Conservation (phyloP, 2,113 vertebrate genomes). For the Passerina amoena region DNA sequence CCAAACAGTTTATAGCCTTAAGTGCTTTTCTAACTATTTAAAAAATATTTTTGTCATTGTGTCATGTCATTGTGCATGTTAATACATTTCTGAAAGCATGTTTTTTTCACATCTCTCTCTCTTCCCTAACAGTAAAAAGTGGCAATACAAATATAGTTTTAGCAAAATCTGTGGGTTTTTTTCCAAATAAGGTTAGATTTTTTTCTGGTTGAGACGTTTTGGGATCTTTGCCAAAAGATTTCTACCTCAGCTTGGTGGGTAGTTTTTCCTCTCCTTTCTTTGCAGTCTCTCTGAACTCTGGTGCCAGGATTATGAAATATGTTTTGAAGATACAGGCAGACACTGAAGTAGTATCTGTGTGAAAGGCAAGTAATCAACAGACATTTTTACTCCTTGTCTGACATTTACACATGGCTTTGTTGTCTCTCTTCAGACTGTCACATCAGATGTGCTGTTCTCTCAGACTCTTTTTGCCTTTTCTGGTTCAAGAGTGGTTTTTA, state of each 20-base stretch:
- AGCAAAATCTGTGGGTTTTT: neutral
- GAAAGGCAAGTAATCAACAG: constrained; percentile 4
- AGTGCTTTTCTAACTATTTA: neutral
- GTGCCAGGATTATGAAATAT: neutral
- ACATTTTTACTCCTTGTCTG: neutral
- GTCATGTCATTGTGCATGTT: neutral
- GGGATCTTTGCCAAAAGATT: constrained; percentile 20
- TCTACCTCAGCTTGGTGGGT: neutral
- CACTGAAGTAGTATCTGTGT: neutral
- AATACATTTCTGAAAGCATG: neutral
- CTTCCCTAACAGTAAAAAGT: neutral
- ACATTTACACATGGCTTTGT: constrained; percentile 2
- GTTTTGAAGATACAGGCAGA: neutral
- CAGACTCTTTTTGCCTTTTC: neutral
- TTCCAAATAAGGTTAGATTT: constrained; percentile 19
- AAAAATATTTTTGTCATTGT: neutral
- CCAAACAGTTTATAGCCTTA: neutral
- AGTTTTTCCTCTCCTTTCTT: neutral
- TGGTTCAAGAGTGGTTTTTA: neutral
- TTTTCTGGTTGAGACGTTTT: neutral
- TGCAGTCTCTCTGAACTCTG: neutral
- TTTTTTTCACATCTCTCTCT: neutral
- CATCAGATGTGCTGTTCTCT: neutral
- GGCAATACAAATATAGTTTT: neutral
- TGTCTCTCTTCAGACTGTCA: neutral